Percentiles rank a stretch among this genome's conserved stretches.
Evolutionary conservation across 2,888 invertebrate species (phyloP).

Genomic region (Crossocerus cetratus): DNA sequence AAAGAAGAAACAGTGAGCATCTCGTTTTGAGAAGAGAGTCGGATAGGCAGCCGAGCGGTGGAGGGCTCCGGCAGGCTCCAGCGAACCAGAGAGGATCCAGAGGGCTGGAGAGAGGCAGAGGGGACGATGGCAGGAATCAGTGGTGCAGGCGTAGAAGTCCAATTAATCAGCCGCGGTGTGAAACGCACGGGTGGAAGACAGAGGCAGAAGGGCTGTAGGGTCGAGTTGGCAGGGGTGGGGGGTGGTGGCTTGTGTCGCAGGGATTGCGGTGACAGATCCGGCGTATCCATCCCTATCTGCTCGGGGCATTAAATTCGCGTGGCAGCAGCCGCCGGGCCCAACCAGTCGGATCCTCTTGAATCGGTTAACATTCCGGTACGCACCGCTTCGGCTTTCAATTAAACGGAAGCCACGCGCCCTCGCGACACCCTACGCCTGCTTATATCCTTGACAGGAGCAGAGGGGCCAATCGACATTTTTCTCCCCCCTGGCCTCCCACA

Average conservation of each 20-base stretch:
- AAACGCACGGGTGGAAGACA: constrained; percentile 65
- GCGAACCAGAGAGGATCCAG: background rate
- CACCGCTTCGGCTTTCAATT: constrained; percentile 57
- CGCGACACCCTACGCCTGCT: background rate
- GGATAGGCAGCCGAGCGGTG: constrained; percentile 24
- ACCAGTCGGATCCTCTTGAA: constrained; percentile 47
- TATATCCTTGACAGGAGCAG: too few relatives aligned
- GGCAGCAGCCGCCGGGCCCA: constrained; percentile 45
- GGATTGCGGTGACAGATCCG: constrained; percentile 73
- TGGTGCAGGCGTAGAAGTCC: constrained; percentile 65
- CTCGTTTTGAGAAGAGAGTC: constrained; percentile 25
- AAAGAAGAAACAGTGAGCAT: too few relatives aligned
- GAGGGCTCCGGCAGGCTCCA: constrained; percentile 3
- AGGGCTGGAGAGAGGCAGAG: background rate
- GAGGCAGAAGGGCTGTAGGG: constrained; percentile 10
- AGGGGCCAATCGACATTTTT: too few relatives aligned
- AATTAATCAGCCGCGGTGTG: constrained; percentile 75
- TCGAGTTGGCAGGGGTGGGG: constrained; percentile 4
- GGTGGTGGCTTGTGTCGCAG: constrained; percentile 48
- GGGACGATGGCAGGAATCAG: constrained; percentile 27
- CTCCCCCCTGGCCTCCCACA: too few relatives aligned
- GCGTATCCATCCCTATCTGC: constrained; percentile 69
- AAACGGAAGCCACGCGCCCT: constrained; percentile 38
- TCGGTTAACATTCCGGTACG: constrained; percentile 61
- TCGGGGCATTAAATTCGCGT: constrained; percentile 66